A percentile compares a stretch with the other conserved stretches of the same genome.
phyloP scores from a whole-genome alignment of 2,113 vertebrate genomes.

The Sardina pilchardus region DNA sequence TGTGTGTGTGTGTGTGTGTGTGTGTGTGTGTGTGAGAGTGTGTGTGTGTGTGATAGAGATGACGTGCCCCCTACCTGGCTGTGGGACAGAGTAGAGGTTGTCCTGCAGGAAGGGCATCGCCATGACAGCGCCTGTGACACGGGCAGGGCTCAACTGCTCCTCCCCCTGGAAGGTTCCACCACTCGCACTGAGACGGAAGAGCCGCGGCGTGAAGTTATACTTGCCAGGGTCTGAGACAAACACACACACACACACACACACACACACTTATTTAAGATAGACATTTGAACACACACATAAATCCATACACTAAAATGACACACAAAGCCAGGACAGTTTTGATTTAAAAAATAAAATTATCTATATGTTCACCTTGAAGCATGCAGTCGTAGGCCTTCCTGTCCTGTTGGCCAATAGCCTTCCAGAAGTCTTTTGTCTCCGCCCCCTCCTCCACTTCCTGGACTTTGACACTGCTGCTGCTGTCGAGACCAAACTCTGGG shows the following conservation, averaged over 20 bases:
- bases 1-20: background rate
- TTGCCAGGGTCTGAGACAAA: slow-evolving; percentile 57
- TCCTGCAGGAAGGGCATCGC: slow-evolving; percentile 79
- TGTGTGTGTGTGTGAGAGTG: background rate
- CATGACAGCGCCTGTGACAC: slow-evolving; percentile 64
- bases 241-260: slow-evolving; percentile 11
- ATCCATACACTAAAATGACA: background rate
- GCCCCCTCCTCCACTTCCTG: slow-evolving; percentile 74
- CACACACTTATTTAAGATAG: background rate
- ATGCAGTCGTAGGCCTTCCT: slow-evolving; percentile 79
- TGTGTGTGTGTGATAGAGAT: background rate
- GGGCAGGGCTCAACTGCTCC: slow-evolving; percentile 66
- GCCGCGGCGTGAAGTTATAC: slow-evolving; percentile 74
- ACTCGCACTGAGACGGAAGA: slow-evolving; percentile 71
- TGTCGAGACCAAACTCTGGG: slow-evolving; percentile 67
- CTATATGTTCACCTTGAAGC: slow-evolving; percentile 68
- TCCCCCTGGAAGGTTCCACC: slow-evolving; percentile 70
- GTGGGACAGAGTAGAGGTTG: slow-evolving; percentile 69
- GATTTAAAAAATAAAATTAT: background rate
- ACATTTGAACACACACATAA: background rate
- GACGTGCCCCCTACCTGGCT: slow-evolving; percentile 66
- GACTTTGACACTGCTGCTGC: slow-evolving; percentile 59
- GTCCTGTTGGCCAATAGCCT: slow-evolving; percentile 65
- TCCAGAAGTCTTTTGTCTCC: slow-evolving; percentile 66
- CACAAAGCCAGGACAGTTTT: too few relatives aligned